phyloP scores from a whole-genome alignment of 2,797 vertebrate genomes.

The Meda fulgida region DNA sequence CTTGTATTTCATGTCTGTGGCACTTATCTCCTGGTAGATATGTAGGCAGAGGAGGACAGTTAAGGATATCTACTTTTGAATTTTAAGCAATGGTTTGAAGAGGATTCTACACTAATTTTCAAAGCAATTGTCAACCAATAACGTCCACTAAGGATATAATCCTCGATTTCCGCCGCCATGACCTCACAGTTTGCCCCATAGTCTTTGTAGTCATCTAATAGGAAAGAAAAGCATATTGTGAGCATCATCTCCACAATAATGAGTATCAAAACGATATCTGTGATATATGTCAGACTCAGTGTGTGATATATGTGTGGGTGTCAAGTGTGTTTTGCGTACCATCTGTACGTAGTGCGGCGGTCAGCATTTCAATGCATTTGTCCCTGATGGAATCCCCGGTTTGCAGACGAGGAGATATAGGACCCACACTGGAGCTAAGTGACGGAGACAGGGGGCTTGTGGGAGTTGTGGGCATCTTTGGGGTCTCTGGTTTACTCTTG shows the following conservation, averaged over 20 bases:
- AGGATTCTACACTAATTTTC: background rate
- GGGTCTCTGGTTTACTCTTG: slow-evolving; percentile 78
- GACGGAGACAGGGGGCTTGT: slow-evolving; percentile 83
- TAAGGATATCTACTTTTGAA: slow-evolving; percentile 62
- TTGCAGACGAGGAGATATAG: slow-evolving; percentile 83
- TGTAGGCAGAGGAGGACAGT: slow-evolving; percentile 74
- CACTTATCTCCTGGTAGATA: slow-evolving; percentile 95
- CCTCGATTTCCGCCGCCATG: slow-evolving; percentile 95
- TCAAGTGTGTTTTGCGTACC: slow-evolving; percentile 76
- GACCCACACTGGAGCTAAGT: slow-evolving; percentile 74
- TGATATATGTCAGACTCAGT: background rate
- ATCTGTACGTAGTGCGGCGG: slow-evolving; percentile 86
- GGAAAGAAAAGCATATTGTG: slow-evolving; percentile 34
- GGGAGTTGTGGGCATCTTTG: slow-evolving; percentile 84
- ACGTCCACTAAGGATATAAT: slow-evolving; percentile 89
- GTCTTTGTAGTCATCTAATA: slow-evolving; percentile 88
- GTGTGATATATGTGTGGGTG: background rate
- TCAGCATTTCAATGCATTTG: slow-evolving; percentile 96
- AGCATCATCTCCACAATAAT: background rate
- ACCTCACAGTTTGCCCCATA: slow-evolving; percentile 89
- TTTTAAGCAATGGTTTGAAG: background rate
- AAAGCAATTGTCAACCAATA: background rate
- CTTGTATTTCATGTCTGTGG: slow-evolving; percentile 97
- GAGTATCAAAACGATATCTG: background rate
- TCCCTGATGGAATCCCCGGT: slow-evolving; percentile 91